Conservation (phyloP, 2,888 invertebrate genomes). For the Pterobdella sp. region DNA sequence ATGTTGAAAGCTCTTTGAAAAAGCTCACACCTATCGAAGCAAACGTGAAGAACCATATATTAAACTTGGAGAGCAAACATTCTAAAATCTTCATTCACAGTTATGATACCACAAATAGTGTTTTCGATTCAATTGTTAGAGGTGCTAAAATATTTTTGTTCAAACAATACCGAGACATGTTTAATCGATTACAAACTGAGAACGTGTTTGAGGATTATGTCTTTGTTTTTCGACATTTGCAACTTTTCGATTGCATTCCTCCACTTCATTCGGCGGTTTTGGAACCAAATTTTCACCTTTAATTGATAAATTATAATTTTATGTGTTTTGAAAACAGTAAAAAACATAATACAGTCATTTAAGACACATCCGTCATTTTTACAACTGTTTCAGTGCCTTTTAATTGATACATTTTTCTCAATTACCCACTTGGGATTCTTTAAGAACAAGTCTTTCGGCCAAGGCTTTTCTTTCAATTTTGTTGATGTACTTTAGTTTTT, state of each 20-base stretch:
- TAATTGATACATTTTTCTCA: not conserved
- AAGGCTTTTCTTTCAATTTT: constrained; percentile 95
- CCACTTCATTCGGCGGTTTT: constrained; percentile 98
- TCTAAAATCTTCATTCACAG: too few relatives aligned
- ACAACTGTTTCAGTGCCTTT: not conserved
- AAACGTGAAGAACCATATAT: too few relatives aligned
- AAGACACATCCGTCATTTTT: not conserved
- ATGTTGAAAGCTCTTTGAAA: too few relatives aligned
- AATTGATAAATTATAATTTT: constrained; percentile 23
- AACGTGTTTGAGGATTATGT: too few relatives aligned
- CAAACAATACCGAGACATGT: too few relatives aligned
- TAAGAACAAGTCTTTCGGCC: constrained; percentile 87
- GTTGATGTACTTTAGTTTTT: constrained; percentile 94
- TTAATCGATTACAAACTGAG: too few relatives aligned
- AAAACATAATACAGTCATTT: not conserved
- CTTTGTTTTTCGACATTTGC: constrained; percentile 5
- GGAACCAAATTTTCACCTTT: constrained; percentile 83
- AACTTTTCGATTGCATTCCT: constrained; percentile 79
- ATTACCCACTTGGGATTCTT: constrained; percentile 79
- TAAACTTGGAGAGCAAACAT: too few relatives aligned
- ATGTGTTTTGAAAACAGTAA: not conserved
- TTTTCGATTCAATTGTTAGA: too few relatives aligned
- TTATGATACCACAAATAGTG: too few relatives aligned
- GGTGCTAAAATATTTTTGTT: too few relatives aligned
- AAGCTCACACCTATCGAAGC: too few relatives aligned